phyloP scores from a whole-genome alignment of 2,797 vertebrate genomes.

The Cryptoblepharus egeriae region DNA sequence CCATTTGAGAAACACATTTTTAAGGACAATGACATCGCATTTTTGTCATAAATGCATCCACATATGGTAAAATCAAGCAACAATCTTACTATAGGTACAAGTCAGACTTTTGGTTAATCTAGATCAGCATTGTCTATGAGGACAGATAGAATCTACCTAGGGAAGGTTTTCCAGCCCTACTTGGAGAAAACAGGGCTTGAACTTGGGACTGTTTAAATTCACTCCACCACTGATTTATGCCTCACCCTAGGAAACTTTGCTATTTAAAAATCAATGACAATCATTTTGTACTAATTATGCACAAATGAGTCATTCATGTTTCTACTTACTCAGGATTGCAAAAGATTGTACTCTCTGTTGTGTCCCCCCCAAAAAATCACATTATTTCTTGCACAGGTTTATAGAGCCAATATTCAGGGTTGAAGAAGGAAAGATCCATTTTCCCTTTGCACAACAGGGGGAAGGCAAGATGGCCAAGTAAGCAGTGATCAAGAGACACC shows the following conservation, averaged over 20 bases:
- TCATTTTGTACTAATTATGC: neutral
- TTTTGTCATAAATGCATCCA: too few relatives aligned
- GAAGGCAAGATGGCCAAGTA: constrained; percentile 10
- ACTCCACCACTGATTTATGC: too few relatives aligned
- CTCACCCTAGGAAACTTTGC: neutral
- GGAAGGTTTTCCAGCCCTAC: too few relatives aligned
- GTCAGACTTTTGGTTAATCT: too few relatives aligned
- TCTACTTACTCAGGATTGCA: constrained; percentile 1
- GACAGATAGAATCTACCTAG: too few relatives aligned
- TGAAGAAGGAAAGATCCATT: constrained; percentile 25
- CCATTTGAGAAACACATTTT: too few relatives aligned
- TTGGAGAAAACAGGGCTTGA: too few relatives aligned
- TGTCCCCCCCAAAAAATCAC: neutral
- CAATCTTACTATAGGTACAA: too few relatives aligned
- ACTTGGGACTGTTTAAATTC: too few relatives aligned
- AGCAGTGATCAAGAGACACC: constrained; percentile 19
- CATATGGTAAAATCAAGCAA: too few relatives aligned
- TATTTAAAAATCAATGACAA: neutral
- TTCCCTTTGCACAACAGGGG: neutral
- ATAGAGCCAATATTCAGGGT: neutral
- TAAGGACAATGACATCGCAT: too few relatives aligned
- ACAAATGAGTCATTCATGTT: neutral
- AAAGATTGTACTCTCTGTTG: neutral
- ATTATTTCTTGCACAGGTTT: neutral
- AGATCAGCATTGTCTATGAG: too few relatives aligned